Evolutionary conservation across 2,888 invertebrate species (phyloP).

Genomic region (Polymixis flavicincta): DNA sequence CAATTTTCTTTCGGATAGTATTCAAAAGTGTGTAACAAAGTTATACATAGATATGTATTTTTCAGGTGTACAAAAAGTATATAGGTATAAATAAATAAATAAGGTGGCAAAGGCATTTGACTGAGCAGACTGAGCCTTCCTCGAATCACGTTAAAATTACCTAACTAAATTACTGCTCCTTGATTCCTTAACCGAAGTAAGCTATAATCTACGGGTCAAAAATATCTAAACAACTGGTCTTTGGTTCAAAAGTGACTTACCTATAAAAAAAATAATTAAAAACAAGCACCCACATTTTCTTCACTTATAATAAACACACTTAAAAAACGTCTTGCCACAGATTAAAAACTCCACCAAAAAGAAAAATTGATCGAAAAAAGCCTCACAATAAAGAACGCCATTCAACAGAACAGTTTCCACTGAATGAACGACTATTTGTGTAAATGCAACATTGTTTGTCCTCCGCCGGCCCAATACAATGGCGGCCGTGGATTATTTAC

Average conservation of each 20-base stretch:
- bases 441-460: conserved; percentile 58
- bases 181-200: background rate
- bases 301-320: background rate
- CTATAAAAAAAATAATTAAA: background rate
- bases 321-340: conserved; percentile 17
- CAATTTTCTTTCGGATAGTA: too few relatives aligned
- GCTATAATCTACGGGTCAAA: background rate
- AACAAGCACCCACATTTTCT: background rate
- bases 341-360: conserved; percentile 36
- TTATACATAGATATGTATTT: too few relatives aligned
- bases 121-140: background rate
- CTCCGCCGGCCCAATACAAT: conserved; percentile 38
- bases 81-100: too few relatives aligned
- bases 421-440: conserved; percentile 58
- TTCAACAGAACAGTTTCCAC: conserved; percentile 42
- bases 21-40: too few relatives aligned
- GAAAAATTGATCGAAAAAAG: conserved; percentile 42
- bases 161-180: background rate
- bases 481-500: conserved; percentile 53
- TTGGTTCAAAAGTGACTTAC: background rate
- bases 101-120: too few relatives aligned
- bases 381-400: conserved; percentile 23
- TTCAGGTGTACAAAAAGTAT: too few relatives aligned
- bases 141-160: background rate
- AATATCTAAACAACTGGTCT: background rate